Percentiles rank a stretch among this genome's conserved stretches.
These are phyloP conservation scores for Trachelus troglodyta DNA, from an alignment of 2,888 invertebrate species.

Conservation along the genomic window DNA sequence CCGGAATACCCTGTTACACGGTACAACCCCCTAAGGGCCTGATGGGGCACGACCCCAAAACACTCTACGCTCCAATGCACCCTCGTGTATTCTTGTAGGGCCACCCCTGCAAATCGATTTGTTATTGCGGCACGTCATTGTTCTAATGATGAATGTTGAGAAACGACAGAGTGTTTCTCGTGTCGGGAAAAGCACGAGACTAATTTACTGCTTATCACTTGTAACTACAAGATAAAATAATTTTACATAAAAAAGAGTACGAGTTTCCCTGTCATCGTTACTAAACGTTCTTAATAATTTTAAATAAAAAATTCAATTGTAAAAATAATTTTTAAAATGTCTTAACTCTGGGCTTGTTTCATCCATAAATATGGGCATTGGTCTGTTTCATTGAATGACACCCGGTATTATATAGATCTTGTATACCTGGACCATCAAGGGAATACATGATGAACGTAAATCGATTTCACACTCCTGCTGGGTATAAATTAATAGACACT, in stretches of 20 bases:
- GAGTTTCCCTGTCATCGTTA: background rate
- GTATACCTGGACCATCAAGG: background rate
- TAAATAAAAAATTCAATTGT: background rate
- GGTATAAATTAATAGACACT: constrained; percentile 60
- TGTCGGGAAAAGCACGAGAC: background rate
- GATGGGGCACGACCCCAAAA: constrained; percentile 37
- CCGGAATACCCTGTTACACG: background rate
- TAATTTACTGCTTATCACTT: background rate
- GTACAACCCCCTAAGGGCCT: background rate
- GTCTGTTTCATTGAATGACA: background rate
- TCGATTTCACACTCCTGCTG: constrained; percentile 55
- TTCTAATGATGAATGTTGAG: constrained; percentile 29
- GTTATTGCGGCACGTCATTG: constrained; percentile 44
- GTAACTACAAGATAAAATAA: background rate
- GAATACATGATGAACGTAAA: constrained; percentile 28
- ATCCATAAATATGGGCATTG: background rate
- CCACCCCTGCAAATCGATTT: constrained; percentile 43
- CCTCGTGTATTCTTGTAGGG: constrained; percentile 26
- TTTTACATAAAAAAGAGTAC: background rate
- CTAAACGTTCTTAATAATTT: background rate
- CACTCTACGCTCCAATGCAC: constrained; percentile 49
- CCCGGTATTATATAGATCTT: background rate
- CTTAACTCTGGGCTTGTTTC: background rate
- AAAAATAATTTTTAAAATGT: background rate
- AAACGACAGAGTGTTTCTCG: constrained; percentile 14